Conservation (phyloP, 2,797 vertebrate genomes). For the Siniperca undulata region DNA sequence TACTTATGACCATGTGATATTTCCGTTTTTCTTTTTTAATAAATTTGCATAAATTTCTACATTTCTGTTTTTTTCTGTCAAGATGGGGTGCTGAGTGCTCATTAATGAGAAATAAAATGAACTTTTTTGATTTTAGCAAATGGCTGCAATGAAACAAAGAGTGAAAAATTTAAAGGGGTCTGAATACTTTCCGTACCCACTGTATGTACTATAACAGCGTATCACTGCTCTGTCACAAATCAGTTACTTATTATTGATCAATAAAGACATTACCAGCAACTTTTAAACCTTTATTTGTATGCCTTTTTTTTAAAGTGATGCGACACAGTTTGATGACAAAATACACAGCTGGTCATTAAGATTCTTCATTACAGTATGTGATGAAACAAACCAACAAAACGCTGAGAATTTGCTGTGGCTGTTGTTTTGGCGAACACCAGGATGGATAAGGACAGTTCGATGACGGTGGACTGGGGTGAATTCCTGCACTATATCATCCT, state of each 20-base stretch:
- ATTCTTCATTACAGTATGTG: background rate
- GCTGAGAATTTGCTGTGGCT: background rate
- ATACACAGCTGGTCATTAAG: background rate
- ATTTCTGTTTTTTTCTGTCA: too few species aligned
- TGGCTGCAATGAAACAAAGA: too few species aligned
- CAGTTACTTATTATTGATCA: background rate
- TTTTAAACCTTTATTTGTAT: background rate
- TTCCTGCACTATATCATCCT: conserved; percentile 85
- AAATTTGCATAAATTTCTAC: too few species aligned
- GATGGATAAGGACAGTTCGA: conserved; percentile 85
- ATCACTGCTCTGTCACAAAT: background rate
- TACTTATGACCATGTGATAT: too few species aligned
- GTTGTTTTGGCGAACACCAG: conserved; percentile 58
- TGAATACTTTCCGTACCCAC: too few species aligned
- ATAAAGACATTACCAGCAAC: background rate
- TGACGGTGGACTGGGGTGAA: conserved; percentile 86
- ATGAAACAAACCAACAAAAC: conserved; percentile 1
- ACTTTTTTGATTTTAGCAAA: too few species aligned
- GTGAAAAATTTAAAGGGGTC: too few species aligned
- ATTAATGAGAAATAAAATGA: too few species aligned
- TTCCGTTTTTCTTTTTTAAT: too few species aligned
- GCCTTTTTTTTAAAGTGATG: background rate
- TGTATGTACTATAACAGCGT: background rate
- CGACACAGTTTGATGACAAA: background rate
- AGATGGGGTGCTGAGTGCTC: too few species aligned